Evolutionary conservation across 2,888 invertebrate genomes (phyloP).

Genomic region (Choristoneura rosaceana): DNA sequence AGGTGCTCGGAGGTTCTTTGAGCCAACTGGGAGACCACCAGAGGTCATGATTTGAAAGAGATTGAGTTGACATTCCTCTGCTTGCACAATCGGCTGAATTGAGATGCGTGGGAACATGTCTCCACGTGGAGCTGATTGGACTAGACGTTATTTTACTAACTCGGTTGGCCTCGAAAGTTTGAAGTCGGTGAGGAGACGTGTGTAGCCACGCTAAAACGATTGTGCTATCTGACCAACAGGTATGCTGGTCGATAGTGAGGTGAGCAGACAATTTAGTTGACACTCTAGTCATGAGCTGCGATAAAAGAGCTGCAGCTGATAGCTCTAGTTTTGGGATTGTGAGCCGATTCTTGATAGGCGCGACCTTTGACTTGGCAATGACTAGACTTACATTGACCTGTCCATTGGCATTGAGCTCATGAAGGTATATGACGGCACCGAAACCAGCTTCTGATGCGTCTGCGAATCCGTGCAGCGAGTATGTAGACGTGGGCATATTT

Average conservation of each 20-base stretch:
- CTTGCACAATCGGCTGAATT: constrained; percentile 11
- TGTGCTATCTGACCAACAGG: constrained; percentile 14
- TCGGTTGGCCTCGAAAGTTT: constrained; percentile 12
- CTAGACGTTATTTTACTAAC: constrained; percentile 6
- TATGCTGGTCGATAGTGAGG: constrained; percentile 2
- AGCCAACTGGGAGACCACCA: constrained; percentile 11
- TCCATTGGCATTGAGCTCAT: no score
- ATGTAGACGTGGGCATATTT: neutral
- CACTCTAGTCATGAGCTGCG: constrained; percentile 10
- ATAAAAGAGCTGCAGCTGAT: constrained; percentile 21
- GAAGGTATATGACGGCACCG: neutral
- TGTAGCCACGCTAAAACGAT: no score
- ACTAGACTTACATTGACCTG: constrained; percentile 14
- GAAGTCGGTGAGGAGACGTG: neutral
- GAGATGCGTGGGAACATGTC: constrained; percentile 3
- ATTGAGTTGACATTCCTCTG: constrained; percentile 5
- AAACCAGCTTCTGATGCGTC: constrained; percentile 5
- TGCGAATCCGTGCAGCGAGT: constrained; percentile 9
- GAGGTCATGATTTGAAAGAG: neutral
- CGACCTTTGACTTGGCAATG: constrained; percentile 14
- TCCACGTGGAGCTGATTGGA: neutral
- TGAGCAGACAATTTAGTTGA: constrained; percentile 9
- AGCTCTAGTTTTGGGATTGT: constrained; percentile 4
- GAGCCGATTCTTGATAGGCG: neutral
- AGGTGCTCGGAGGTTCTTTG: neutral